phyloP scores from a whole-genome alignment of 2,797 vertebrate genomes.

The Danionella dracula region DNA sequence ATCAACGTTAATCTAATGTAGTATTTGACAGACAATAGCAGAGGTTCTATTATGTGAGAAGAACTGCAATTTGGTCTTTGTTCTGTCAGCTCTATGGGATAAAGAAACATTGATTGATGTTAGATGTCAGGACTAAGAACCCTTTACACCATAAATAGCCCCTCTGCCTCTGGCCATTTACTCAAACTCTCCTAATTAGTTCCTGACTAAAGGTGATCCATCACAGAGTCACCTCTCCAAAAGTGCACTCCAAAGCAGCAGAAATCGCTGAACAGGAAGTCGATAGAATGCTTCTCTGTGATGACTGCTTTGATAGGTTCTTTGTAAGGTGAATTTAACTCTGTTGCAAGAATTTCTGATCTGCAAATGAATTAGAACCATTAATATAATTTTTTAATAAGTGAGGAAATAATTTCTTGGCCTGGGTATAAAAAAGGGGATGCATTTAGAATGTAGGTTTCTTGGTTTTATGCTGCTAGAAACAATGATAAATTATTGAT shows the following conservation, averaged over 20 bases:
- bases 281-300: neutral
- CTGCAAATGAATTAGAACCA: slow-evolving; percentile 34
- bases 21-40: neutral
- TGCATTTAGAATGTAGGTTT: neutral
- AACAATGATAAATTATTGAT: slow-evolving; percentile 3
- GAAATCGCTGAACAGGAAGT: neutral
- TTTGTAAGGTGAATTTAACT: slow-evolving; percentile 17
- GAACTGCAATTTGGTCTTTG: neutral
- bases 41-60: slow-evolving; percentile 5
- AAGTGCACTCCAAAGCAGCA: neutral
- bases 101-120: slow-evolving; percentile 35
- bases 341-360: neutral
- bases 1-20: neutral
- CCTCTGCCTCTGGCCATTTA: slow-evolving; percentile 20
- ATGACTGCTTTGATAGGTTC: neutral
- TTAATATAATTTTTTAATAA: slow-evolving; percentile 37
- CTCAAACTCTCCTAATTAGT: slow-evolving; percentile 30
- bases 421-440: slow-evolving; percentile 2
- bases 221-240: slow-evolving; percentile 26
- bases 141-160: slow-evolving; percentile 38
- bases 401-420: neutral
- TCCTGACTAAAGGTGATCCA: slow-evolving; percentile 26
- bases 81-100: slow-evolving; percentile 5
- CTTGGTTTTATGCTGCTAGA: neutral
- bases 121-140: slow-evolving; percentile 25